Evolutionary conservation across 37 sponge, comb jelly and placozoan genomes (phyloP).

Genomic region (Spongilla lacustris): DNA sequence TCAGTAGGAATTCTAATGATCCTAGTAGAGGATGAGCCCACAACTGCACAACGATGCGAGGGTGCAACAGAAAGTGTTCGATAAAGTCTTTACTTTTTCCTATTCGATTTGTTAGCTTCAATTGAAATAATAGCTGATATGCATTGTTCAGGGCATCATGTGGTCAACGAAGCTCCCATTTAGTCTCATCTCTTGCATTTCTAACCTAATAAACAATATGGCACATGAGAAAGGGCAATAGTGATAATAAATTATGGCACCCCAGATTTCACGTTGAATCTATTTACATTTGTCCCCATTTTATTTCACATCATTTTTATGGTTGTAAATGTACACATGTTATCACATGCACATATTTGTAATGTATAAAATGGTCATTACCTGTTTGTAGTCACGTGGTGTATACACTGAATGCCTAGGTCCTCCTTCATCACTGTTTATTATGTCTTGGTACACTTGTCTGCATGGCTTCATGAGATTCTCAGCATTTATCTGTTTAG

Average conservation of each 20-base stretch:
- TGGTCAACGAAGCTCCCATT: not conserved
- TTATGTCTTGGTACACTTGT: not conserved
- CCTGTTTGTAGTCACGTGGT: no score
- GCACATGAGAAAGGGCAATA: no score
- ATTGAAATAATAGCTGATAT: slow-evolving; percentile 9
- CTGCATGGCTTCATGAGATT: not conserved
- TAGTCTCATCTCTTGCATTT: not conserved
- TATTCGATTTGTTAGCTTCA: slow-evolving; percentile 4
- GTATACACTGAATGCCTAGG: no score
- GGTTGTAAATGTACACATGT: no score
- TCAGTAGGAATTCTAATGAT: not conserved
- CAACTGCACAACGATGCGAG: not conserved
- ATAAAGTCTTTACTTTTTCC: slow-evolving; percentile 11
- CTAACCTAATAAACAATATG: not conserved
- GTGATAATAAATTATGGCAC: no score
- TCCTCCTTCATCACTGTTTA: not conserved
- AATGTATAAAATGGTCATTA: no score
- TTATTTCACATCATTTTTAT: no score
- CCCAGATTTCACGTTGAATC: no score
- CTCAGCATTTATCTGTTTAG: not conserved
- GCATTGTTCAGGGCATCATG: slow-evolving; percentile 6
- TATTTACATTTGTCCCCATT: no score
- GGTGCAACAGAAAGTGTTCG: not conserved
- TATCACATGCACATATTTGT: no score
- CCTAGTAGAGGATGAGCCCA: not conserved